Percentiles rank a stretch among this genome's conserved stretches.
These are phyloP conservation scores for Antitype chi DNA, from an alignment of 2,888 invertebrate species.

Conservation along the genomic window DNA sequence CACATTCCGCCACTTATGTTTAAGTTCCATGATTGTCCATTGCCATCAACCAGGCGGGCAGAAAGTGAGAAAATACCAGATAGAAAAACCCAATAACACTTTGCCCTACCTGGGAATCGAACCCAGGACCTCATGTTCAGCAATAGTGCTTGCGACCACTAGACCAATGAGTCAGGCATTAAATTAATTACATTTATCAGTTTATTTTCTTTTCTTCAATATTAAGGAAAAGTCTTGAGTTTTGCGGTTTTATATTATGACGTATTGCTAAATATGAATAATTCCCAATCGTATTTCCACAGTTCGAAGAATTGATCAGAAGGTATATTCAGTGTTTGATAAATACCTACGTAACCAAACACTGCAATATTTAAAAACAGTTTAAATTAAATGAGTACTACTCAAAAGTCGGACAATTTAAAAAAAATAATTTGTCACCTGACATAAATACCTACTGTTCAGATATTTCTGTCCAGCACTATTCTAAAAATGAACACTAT, in stretches of 20 bases:
- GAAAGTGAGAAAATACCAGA: too few relatives aligned
- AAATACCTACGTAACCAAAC: neutral
- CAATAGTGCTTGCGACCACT: too few relatives aligned
- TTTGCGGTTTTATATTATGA: constrained; percentile 16
- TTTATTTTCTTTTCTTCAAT: neutral
- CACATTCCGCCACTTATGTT: too few relatives aligned
- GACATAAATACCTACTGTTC: constrained; percentile 18
- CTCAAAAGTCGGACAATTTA: neutral
- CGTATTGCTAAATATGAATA: constrained; percentile 5
- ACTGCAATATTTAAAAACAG: neutral
- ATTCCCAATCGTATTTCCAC: neutral
- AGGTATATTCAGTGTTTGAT: neutral
- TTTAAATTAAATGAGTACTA: neutral
- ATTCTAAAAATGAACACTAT: constrained; percentile 18
- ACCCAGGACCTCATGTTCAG: too few relatives aligned
- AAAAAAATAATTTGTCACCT: constrained; percentile 9
- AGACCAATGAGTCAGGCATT: too few relatives aligned
- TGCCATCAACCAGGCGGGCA: too few relatives aligned
- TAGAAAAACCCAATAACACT: too few relatives aligned
- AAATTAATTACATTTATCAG: neutral
- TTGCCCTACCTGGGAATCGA: too few relatives aligned
- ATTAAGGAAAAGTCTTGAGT: constrained; percentile 9
- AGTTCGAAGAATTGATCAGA: neutral
- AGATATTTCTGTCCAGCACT: constrained; percentile 18
- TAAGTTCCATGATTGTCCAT: too few relatives aligned